Evolutionary conservation across 2,888 invertebrate genomes (phyloP), one percentile per base, ranked within the genome.

Genomic region (Pseudeuparius sepicola): DNA sequence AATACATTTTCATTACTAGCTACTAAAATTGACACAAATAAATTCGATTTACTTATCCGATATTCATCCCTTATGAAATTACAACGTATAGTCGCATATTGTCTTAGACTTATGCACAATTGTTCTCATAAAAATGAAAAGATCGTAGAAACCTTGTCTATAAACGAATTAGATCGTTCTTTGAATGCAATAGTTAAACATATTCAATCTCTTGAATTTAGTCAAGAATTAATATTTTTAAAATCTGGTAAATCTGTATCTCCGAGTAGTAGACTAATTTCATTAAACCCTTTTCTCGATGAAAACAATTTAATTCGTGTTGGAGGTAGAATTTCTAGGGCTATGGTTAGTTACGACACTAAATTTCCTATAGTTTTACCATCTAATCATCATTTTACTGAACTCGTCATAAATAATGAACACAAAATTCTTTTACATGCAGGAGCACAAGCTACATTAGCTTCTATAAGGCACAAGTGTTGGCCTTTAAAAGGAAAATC

Each of bases 401-500:
- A 11, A 25, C 27, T 45, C 14, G 20, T 44, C 9, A 39, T 43
- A 14, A 12, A 9, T 16, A 17, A 39, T 13, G 48, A 24, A 31
- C 44, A 38, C 40, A 15, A 34, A 14, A 33, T 38, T 13, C 39
- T 39, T 7, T 31, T 49, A 17, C 43, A 44, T 25, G 34, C 42
- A 11, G 41, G 40, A 3, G 10, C 37, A 2, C 40, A 42, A 28
- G 11, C 28, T 9, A 24, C 36, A n/a, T 24, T 45, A 9, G 32
- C 37, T 14, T 16, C 25, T 3, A n/a, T 49, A 13, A 34, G 50
- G 24, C 24, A 17, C 13, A 29, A 14, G 15, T 48, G 34, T 39
- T 41, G 41, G 43, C 31, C 26, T 12, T 24, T 43, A n/a, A 26
- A 30, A 4, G 41, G 38, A n/a, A 33, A 25, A 31, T 29, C 14